A percentile compares a stretch with the other conserved stretches of the same genome.
Evolutionary conservation across 1,140 invertebrate genomes (phyloP).

Genomic region (Listronotus bonariensis): DNA sequence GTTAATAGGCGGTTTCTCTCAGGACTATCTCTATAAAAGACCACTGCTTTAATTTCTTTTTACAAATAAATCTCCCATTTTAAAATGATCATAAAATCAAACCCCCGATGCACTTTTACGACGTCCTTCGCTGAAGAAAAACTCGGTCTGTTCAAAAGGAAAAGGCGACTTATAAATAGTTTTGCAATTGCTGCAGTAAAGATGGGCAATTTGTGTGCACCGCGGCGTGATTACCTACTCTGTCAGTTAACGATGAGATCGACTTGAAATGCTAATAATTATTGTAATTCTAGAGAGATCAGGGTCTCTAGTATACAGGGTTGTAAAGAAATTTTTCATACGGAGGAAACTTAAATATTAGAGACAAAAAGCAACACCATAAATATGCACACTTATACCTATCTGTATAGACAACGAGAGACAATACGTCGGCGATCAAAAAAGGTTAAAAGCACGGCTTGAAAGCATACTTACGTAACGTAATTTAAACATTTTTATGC

Average conservation of each 20-base stretch:
- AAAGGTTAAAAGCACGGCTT: no score
- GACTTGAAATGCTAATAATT: slow-evolving; percentile 25
- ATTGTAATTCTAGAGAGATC: slow-evolving; percentile 2
- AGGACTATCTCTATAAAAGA: neutral
- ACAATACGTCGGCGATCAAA: no score
- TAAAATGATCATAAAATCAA: slow-evolving; percentile 4
- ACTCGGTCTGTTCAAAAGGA: slow-evolving; percentile 15
- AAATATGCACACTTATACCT: no score
- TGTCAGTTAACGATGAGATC: slow-evolving; percentile 22
- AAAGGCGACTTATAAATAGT: slow-evolving; percentile 21
- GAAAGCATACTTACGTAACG: no score
- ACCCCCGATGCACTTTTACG: slow-evolving; percentile 6
- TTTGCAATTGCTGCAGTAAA: slow-evolving; percentile 25
- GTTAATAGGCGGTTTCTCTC: neutral
- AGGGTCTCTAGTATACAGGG: slow-evolving; percentile 1
- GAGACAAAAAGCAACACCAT: no score
- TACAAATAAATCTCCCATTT: no score
- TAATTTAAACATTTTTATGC: no score
- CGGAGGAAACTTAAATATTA: no score
- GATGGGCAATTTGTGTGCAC: slow-evolving; percentile 22
- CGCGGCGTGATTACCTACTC: slow-evolving; percentile 23
- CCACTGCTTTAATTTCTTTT: no score
- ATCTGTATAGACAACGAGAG: no score
- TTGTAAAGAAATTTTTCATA: no score
- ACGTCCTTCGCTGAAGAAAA: slow-evolving; percentile 14